Evolutionary conservation across 35 echinoderm and acorn worm genomes (phyloP).

Genomic region (Apostichopus californicus): DNA sequence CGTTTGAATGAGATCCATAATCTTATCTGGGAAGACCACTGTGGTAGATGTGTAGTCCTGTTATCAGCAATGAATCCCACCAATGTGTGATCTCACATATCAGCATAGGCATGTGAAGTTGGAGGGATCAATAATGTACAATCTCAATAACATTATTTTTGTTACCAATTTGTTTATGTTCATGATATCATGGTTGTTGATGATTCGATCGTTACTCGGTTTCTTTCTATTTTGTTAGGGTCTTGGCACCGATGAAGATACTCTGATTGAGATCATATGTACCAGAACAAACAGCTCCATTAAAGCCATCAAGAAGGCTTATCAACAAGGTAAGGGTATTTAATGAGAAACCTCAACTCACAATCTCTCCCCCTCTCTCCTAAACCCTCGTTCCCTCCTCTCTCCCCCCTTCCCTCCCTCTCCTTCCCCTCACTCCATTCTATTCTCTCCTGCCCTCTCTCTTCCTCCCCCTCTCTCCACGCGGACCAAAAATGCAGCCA

Average conservation of each 20-base stretch:
- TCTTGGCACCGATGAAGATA: conserved; percentile 88
- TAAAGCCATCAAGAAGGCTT: conserved; percentile 87
- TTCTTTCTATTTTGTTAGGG: conserved; percentile 63
- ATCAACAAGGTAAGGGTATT: conserved; percentile 71
- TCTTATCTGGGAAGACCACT: no score
- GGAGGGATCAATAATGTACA: no score
- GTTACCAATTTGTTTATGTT: neutral
- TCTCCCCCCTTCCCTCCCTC: neutral
- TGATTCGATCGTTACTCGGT: neutral
- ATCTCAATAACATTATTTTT: no score
- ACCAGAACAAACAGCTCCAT: conserved; percentile 86
- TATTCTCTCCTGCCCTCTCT: neutral
- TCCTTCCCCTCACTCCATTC: no score
- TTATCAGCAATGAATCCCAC: no score
- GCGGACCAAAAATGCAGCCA: no score
- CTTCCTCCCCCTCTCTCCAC: no score
- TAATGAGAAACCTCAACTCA: neutral
- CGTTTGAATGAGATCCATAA: no score
- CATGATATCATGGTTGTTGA: neutral
- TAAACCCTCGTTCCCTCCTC: neutral
- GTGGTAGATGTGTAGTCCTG: no score
- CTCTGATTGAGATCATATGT: conserved; percentile 95
- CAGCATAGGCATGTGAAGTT: no score
- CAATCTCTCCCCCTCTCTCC: neutral
- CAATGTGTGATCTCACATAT: no score